Conservation (phyloP, 2,113 vertebrate genomes). For the Osmerus mordax region DNA sequence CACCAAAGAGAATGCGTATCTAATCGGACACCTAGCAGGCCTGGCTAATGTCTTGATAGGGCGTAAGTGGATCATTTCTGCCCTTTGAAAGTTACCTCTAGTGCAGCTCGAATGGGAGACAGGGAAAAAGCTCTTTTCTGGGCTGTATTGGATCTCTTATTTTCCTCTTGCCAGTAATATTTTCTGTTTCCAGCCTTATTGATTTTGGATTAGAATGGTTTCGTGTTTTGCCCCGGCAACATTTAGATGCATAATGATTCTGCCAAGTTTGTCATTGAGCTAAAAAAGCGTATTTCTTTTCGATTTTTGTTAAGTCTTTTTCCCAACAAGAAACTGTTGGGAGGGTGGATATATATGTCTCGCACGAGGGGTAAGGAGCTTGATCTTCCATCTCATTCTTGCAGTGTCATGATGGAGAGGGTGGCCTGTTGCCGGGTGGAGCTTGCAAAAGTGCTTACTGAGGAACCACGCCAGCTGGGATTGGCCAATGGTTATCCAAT, state of each 20-base stretch:
- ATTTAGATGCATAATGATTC: slow-evolving; percentile 33
- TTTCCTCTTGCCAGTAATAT: slow-evolving; percentile 35
- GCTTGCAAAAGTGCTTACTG: neutral
- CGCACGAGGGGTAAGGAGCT: neutral
- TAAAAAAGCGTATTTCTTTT: slow-evolving; percentile 31
- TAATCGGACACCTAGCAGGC: slow-evolving; percentile 78
- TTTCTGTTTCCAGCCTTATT: slow-evolving; percentile 53
- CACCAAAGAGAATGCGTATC: slow-evolving; percentile 71
- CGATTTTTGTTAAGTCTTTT: slow-evolving; percentile 10
- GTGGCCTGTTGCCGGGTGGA: slow-evolving; percentile 22
- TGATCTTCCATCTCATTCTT: slow-evolving; percentile 32
- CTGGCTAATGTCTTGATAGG: slow-evolving; percentile 72
- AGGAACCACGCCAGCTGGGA: slow-evolving; percentile 2
- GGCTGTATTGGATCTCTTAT: slow-evolving; percentile 22
- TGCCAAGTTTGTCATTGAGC: slow-evolving; percentile 43
- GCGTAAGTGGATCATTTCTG: slow-evolving; percentile 62
- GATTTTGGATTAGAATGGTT: slow-evolving; percentile 57
- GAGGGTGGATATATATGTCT: neutral
- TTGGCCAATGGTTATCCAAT: slow-evolving; percentile 16
- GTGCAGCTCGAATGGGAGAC: slow-evolving; percentile 29
- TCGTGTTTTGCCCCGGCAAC: slow-evolving; percentile 51
- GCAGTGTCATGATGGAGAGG: slow-evolving; percentile 33
- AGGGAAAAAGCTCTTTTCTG: slow-evolving; percentile 36
- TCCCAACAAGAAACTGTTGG: too few relatives aligned
- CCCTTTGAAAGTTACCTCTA: slow-evolving; percentile 39